Evolutionary conservation across 1,140 invertebrate species (phyloP).

Genomic region (Berghia stephanieae): DNA sequence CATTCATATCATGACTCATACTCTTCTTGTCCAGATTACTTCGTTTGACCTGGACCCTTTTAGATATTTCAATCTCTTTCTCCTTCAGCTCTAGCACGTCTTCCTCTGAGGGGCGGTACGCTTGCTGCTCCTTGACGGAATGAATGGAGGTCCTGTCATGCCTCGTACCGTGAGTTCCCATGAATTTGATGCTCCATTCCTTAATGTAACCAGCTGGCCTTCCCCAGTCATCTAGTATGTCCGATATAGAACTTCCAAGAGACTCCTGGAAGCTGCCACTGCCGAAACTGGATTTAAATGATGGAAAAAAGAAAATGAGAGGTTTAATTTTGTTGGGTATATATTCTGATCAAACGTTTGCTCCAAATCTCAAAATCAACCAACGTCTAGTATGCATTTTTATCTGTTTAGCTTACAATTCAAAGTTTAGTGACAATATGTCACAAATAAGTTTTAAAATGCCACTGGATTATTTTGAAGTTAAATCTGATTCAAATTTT

Average conservation of each 20-base stretch:
- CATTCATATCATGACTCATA: background rate
- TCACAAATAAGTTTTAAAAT: too few species aligned
- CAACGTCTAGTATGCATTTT: too few species aligned
- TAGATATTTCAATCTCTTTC: slow-evolving; percentile 24
- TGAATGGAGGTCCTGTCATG: background rate
- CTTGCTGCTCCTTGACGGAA: background rate
- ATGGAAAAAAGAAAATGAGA: background rate
- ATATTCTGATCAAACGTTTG: too few species aligned
- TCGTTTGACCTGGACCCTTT: slow-evolving; percentile 10
- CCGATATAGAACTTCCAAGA: too few species aligned
- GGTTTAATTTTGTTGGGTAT: too few species aligned
- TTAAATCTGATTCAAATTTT: too few species aligned
- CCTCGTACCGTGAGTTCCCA: slow-evolving; percentile 27
- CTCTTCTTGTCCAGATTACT: background rate
- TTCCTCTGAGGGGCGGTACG: background rate
- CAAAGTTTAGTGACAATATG: too few species aligned
- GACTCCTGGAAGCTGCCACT: too few species aligned
- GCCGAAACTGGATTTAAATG: background rate
- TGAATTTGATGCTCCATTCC: slow-evolving; percentile 34
- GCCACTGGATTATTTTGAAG: too few species aligned
- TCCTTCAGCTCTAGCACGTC: slow-evolving; percentile 24
- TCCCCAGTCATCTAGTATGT: too few species aligned
- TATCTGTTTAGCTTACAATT: too few species aligned
- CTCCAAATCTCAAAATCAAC: too few species aligned
- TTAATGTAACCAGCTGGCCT: slow-evolving; percentile 21